A percentile compares a stretch with the other conserved stretches of the same genome.
Conservation (phyloP, 2,797 vertebrate genomes). For the Myotis myotis region DNA sequence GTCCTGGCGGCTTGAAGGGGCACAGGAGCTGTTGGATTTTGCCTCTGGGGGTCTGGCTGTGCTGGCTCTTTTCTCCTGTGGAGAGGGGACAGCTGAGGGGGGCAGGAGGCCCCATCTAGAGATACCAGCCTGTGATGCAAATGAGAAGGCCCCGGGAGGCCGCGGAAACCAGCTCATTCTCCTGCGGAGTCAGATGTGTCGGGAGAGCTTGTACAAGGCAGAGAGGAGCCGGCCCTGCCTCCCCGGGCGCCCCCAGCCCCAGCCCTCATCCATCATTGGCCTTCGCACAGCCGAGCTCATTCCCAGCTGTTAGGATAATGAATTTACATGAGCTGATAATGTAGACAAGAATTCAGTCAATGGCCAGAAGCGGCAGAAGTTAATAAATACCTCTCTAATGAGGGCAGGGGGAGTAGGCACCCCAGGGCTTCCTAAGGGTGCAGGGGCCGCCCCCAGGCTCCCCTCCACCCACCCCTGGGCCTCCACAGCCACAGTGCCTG, state of each 20-base stretch:
- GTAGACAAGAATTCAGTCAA: constrained; percentile 78
- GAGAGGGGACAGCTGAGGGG: background rate
- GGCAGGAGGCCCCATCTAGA: background rate
- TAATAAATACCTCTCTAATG: constrained; percentile 81
- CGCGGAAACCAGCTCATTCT: background rate
- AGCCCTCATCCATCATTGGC: constrained; percentile 50
- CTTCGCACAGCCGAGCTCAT: constrained; percentile 39
- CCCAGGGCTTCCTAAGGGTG: constrained; percentile 67
- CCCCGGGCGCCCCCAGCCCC: background rate
- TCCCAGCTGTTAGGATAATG: constrained; percentile 82
- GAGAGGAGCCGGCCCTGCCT: background rate
- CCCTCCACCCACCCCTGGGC: background rate
- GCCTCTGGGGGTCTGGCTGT: background rate
- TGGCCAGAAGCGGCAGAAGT: constrained; percentile 75
- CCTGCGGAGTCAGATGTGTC: background rate
- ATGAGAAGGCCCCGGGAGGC: background rate
- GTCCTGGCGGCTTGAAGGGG: background rate
- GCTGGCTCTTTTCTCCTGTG: background rate
- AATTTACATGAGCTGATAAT: constrained; percentile 81
- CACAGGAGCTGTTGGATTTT: background rate
- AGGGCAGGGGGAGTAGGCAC: constrained; percentile 67
- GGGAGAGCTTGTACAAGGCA: background rate
- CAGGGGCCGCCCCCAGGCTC: background rate
- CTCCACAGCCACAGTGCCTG: background rate
- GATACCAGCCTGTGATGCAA: background rate